Base-by-base conservation (phyloP, 2,888 invertebrate genomes). In the Drosophila yooni region DNA sequence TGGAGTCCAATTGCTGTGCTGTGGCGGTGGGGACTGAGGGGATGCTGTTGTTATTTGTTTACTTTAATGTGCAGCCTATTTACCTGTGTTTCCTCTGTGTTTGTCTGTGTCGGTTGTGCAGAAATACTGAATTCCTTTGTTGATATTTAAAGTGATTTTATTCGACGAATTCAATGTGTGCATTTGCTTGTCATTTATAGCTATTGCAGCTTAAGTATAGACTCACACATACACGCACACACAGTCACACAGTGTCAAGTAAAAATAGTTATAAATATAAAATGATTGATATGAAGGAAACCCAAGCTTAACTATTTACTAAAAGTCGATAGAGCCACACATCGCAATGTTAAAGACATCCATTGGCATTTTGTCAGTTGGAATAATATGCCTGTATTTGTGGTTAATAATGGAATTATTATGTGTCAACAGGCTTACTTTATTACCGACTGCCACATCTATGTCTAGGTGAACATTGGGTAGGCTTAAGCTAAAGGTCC, bases 41-140 rank as follows among this genome's bases (percentile, higher is more conserved):
- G 25, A 53, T 13, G 21, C 57, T 72, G 52, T 53, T 59, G 65
- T 18, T 74, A 65, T 64, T 74, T 83, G 83, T 78, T 82, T 80
- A 69, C 84, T 86, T 83, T 83, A 86, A 83, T 80, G 82, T 83
- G 72, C 78, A 80, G 82, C 80, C 65, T 84, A 80, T 82, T 83
- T 82, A 86, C 86, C 79, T 83, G 79, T 43, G 29, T 65, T 27
- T 34, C 29, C 34, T 8, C 21, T 31, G 29, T 58, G 34, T 50
- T 2, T 40, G 46, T 25, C 7, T 15, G 7, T 3, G 21, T 46
- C 21, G 40, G 15, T 40, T n/a, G 36, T 15, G 15, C 46, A n/a
- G n/a, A 33, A 15, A 25, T 34, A 33, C 48, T 1, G 50, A 60
- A 38, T 50, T 18, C 40, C 56, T 59, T 61, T 34, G 56, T 73